A percentile compares a stretch with the other conserved stretches of the same genome.
These are phyloP conservation scores for Drosophila carrolli DNA, from an alignment of 1,140 invertebrate genomes.

Conservation along the genomic window DNA sequence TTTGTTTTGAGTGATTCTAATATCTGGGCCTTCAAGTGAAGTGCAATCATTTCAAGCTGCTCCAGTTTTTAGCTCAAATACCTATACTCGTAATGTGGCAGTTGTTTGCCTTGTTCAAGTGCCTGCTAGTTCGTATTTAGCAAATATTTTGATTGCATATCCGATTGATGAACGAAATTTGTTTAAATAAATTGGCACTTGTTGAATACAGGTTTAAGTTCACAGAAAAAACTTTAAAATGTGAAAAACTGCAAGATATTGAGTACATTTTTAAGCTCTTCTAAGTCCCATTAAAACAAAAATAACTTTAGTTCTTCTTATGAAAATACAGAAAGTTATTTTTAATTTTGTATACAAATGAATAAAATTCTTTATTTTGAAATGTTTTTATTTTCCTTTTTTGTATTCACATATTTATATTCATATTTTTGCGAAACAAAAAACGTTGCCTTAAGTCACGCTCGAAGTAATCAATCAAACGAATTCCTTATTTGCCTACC, in stretches of 20 bases:
- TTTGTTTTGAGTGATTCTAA: constrained; percentile 19
- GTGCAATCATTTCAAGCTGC: constrained; percentile 72
- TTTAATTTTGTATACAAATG: no score
- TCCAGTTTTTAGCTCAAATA: constrained; percentile 58
- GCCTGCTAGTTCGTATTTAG: constrained; percentile 17
- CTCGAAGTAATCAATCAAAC: constrained; percentile 16
- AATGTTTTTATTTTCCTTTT: no score
- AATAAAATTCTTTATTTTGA: neutral
- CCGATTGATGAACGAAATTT: constrained; percentile 30
- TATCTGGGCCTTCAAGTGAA: constrained; percentile 39
- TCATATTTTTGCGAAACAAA: no score
- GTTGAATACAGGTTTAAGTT: neutral
- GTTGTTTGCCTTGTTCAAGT: constrained; percentile 35
- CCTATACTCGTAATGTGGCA: constrained; percentile 49
- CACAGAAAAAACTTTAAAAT: neutral
- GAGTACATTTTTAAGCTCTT: no score
- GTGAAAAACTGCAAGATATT: no score
- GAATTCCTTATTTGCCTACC: constrained; percentile 7
- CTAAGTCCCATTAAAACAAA: no score
- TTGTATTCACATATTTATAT: no score
- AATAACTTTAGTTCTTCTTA: no score
- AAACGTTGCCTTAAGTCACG: no score
- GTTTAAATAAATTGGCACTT: constrained; percentile 7
- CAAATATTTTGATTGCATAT: constrained; percentile 32
- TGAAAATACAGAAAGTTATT: no score